Evolutionary conservation across 2,888 invertebrate genomes (phyloP).

Genomic region (Pollenia griseotomentosa): DNA sequence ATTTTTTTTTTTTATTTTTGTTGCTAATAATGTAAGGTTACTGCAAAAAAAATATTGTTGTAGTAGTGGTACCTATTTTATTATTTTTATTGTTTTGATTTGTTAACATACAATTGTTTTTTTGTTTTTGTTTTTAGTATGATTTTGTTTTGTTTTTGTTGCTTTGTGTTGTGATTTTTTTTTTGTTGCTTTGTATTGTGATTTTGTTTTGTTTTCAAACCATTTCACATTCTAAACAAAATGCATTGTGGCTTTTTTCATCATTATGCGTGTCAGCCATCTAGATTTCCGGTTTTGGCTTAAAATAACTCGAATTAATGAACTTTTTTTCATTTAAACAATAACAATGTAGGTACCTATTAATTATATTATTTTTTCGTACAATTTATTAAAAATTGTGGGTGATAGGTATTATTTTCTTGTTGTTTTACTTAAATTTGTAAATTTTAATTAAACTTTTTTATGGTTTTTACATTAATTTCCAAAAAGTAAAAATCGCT

Average conservation of each 20-base stretch:
- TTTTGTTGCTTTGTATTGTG: neutral
- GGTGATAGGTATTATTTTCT: too few relatives aligned
- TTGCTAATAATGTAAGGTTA: neutral
- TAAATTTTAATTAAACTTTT: too few relatives aligned
- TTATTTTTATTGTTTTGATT: slow-evolving; percentile 18
- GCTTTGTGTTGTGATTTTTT: too few relatives aligned
- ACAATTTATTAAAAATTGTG: neutral
- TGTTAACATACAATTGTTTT: too few relatives aligned
- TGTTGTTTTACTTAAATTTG: too few relatives aligned
- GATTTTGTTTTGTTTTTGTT: slow-evolving; percentile 7
- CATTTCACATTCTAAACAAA: too few relatives aligned
- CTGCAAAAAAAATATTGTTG: too few relatives aligned
- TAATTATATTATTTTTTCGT: neutral
- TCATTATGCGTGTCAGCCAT: slow-evolving; percentile 34
- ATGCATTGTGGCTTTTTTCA: too few relatives aligned
- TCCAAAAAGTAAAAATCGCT: too few relatives aligned
- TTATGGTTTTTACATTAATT: too few relatives aligned
- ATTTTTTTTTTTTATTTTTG: slow-evolving; percentile 3
- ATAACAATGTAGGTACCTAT: neutral
- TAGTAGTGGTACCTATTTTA: slow-evolving; percentile 1
- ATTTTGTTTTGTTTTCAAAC: too few relatives aligned
- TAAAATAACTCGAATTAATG: neutral
- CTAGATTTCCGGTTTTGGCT: slow-evolving; percentile 46
- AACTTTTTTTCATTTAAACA: neutral
- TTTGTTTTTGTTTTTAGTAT: neutral